Conservation (phyloP, 2,888 invertebrate species). For the Villa cingulata region DNA sequence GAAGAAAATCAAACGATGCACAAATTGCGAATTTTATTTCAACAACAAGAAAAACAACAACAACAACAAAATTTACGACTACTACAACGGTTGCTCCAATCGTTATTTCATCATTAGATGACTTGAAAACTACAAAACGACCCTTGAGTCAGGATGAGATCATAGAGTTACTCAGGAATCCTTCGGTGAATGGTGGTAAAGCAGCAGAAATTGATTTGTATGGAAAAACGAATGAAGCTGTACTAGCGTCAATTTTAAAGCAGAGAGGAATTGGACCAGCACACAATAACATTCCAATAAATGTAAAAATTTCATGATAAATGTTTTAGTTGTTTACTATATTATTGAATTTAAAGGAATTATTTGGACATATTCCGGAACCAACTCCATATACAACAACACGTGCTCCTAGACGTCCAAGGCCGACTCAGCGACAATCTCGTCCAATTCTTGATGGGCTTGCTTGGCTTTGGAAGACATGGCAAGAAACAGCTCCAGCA, state of each 20-base stretch:
- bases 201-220: constrained; percentile 27
- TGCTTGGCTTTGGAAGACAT: constrained; percentile 45
- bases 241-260: constrained; percentile 54
- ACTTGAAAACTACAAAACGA: background rate
- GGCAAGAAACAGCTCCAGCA: constrained; percentile 41
- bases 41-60: constrained; percentile 12
- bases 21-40: too few species aligned
- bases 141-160: constrained; percentile 16
- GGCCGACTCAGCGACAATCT: constrained; percentile 30
- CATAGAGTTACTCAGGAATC: constrained; percentile 18
- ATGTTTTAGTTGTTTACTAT: too few species aligned
- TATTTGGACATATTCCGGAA: constrained; percentile 41
- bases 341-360: constrained; percentile 32
- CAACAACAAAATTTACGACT: constrained; percentile 18
- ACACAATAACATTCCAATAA: constrained; percentile 29
- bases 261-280: constrained; percentile 59
- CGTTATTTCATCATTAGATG: background rate
- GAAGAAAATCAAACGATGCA: constrained; percentile 15
- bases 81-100: constrained; percentile 25
- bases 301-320: constrained; percentile 15
- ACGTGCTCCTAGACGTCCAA: constrained; percentile 15
- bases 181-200: constrained; percentile 20
- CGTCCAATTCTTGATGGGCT: constrained; percentile 43
- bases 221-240: constrained; percentile 52
- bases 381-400: constrained; percentile 21